These are phyloP conservation scores for Amyelois transitella DNA, from an alignment of 1,140 invertebrate species.

Conservation along the genomic window DNA sequence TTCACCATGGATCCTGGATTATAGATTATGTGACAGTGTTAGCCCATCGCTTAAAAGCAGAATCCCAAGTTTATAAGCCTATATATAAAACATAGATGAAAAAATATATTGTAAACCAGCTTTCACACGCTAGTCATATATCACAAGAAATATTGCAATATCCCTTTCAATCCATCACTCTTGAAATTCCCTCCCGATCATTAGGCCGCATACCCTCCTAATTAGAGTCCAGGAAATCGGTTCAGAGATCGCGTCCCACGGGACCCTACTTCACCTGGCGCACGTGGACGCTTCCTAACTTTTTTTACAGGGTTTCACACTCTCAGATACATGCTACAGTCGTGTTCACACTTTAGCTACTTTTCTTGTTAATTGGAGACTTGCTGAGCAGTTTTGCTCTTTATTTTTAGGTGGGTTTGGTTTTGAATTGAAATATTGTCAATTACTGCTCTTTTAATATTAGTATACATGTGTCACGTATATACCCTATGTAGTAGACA, in stretches of 20 bases:
- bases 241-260: constrained; percentile 60
- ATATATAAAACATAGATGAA: no score
- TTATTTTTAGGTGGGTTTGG: neutral
- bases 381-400: neutral
- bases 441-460: neutral
- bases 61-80: no score
- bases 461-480: no score
- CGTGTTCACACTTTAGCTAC: constrained; percentile 45
- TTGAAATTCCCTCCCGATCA: neutral
- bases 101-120: no score
- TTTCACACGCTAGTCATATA: neutral
- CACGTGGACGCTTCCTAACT: constrained; percentile 54
- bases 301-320: constrained; percentile 62
- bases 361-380: constrained; percentile 1
- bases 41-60: no score
- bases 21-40: no score
- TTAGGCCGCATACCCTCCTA: constrained; percentile 13
- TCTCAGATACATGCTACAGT: constrained; percentile 34
- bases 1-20: no score
- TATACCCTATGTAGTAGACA: no score
- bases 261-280: constrained; percentile 52
- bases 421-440: neutral
- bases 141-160: neutral
- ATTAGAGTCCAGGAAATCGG: constrained; percentile 58
- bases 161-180: neutral